These are phyloP conservation scores for Coenonympha arcania DNA, from an alignment of 2,888 invertebrate species.

Conservation along the genomic window DNA sequence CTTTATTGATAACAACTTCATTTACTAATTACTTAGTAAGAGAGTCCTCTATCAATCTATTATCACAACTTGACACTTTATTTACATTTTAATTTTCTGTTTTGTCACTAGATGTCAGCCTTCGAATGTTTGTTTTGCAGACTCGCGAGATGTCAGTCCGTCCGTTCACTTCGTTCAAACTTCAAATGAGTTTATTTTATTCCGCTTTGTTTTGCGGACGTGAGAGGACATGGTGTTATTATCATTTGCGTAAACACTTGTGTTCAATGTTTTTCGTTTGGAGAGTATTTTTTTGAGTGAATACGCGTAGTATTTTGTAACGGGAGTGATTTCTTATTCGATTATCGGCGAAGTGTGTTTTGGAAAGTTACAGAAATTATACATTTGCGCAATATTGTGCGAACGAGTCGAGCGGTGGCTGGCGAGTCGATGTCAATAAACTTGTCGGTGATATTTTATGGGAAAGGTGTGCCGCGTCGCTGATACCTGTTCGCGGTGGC, in stretches of 20 bases:
- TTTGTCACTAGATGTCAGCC: constrained; percentile 44
- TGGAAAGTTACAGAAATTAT: constrained; percentile 40
- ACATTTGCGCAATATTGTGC: constrained; percentile 60
- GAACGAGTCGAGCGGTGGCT: constrained; percentile 50
- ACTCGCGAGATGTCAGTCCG: constrained; percentile 45
- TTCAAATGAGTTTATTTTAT: constrained; percentile 49
- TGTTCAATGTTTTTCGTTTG: constrained; percentile 64
- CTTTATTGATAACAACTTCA: too few species aligned
- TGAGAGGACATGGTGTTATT: constrained; percentile 54
- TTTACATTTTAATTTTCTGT: background rate
- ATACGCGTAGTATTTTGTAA: constrained; percentile 41
- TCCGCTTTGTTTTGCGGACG: constrained; percentile 75
- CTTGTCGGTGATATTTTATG: constrained; percentile 72
- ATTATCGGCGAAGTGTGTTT: constrained; percentile 53
- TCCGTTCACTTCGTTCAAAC: too few species aligned
- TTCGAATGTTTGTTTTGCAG: constrained; percentile 40
- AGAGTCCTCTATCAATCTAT: constrained; percentile 5
- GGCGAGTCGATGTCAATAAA: constrained; percentile 70
- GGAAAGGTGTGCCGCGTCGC: constrained; percentile 72
- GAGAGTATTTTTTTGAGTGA: constrained; percentile 56
- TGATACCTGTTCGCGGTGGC: constrained; percentile 63
- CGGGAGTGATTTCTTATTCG: constrained; percentile 47
- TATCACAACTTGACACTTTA: background rate
- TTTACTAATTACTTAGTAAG: background rate
- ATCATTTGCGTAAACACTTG: constrained; percentile 41